Conservation (phyloP, 2,113 vertebrate genomes). For the Hippocampus mohnikei region DNA sequence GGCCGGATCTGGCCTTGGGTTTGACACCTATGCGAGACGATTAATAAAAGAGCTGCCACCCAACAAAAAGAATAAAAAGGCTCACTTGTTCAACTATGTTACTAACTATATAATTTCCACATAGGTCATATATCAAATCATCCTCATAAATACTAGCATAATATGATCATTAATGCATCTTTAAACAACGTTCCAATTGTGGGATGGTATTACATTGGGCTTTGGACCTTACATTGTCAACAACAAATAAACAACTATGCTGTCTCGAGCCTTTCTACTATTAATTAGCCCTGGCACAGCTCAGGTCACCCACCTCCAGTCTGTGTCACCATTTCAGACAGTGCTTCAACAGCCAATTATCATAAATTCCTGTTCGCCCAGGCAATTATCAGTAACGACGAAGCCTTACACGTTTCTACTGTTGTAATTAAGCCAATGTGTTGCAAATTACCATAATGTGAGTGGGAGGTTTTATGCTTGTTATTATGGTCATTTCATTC, state of each 20-base stretch:
- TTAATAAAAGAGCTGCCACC: background rate
- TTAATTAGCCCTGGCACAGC: constrained; percentile 77
- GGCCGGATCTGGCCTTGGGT: too few species aligned
- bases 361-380: constrained; percentile 91
- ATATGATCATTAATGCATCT: background rate
- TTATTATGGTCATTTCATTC: constrained; percentile 98
- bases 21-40: background rate
- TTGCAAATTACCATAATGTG: constrained; percentile 99
- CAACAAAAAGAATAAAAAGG: too few species aligned
- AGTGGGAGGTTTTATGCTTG: constrained; percentile 99
- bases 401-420: constrained; percentile 85
- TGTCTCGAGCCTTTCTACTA: constrained; percentile 3
- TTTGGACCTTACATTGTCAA: background rate
- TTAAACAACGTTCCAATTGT: background rate
- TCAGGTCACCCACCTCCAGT: constrained; percentile 43
- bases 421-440: constrained; percentile 98
- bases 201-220: background rate
- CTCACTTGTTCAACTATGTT: too few species aligned
- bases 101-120: background rate
- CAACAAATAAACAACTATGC: background rate
- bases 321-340: constrained; percentile 70
- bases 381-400: constrained; percentile 95
- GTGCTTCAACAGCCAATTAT: constrained; percentile 93
- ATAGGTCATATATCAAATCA: background rate
- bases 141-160: too few species aligned